Conservation (phyloP, 2,888 invertebrate species). For the Omphaloscelis lunosa region DNA sequence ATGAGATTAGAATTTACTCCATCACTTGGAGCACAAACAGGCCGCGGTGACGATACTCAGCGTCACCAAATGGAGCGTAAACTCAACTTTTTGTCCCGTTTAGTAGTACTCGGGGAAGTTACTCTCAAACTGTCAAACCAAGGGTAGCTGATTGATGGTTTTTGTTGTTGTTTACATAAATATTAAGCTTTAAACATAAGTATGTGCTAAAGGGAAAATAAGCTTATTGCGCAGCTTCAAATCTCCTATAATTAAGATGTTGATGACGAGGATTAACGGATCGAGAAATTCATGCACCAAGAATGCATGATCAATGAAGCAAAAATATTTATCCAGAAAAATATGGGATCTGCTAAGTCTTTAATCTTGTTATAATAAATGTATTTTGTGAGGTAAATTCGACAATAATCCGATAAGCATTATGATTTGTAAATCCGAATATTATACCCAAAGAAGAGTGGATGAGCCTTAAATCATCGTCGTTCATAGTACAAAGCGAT, state of each 20-base stretch:
- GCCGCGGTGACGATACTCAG: conserved; percentile 23
- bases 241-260: conserved; percentile 19
- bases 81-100: conserved; percentile 60
- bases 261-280: conserved; percentile 11
- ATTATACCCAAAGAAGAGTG: background rate
- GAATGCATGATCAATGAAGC: conserved; percentile 19
- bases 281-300: conserved; percentile 5
- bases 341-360: conserved; percentile 15
- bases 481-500: background rate
- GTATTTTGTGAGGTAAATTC: conserved; percentile 12
- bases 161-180: conserved; percentile 38
- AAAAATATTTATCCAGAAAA: background rate
- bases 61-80: conserved; percentile 62
- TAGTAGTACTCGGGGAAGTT: conserved; percentile 60
- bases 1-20: conserved; percentile 58
- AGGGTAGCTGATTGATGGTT: conserved; percentile 61
- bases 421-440: conserved; percentile 3
- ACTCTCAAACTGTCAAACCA: conserved; percentile 60
- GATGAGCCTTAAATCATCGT: background rate
- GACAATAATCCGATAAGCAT: conserved; percentile 23
- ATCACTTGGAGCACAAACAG: conserved; percentile 53
- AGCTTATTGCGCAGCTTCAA: background rate
- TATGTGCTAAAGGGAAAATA: conserved; percentile 10
- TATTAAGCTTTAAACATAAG: conserved; percentile 13
- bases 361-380: conserved; percentile 26